Conservation (phyloP, 1,140 invertebrate genomes). For the Apis dorsata region DNA sequence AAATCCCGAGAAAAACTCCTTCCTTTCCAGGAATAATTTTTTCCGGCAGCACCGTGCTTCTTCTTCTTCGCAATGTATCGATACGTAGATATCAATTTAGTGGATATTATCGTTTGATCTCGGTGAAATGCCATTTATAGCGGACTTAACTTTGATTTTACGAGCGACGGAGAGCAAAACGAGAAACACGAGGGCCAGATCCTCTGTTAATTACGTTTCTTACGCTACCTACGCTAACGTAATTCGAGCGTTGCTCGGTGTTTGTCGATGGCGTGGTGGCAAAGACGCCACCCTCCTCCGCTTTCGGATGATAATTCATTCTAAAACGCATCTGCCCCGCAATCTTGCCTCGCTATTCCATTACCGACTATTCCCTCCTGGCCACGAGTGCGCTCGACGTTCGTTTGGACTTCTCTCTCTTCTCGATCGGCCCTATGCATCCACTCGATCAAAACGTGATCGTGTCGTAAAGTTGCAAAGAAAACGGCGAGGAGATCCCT, state of each 20-base stretch:
- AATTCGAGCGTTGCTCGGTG: slow-evolving; percentile 60
- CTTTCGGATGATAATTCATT: slow-evolving; percentile 52
- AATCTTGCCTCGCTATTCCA: slow-evolving; percentile 28
- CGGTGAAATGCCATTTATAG: background rate
- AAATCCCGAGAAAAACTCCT: background rate
- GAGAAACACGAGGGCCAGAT: slow-evolving; percentile 37
- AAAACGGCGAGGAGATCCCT: too few species aligned
- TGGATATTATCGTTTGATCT: background rate
- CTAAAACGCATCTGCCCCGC: slow-evolving; percentile 33
- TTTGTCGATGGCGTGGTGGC: slow-evolving; percentile 45
- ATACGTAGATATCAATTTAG: background rate
- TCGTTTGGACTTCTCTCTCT: slow-evolving; percentile 34
- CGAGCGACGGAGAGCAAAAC: slow-evolving; percentile 50
- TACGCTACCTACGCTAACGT: slow-evolving; percentile 54
- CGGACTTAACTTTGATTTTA: slow-evolving; percentile 44
- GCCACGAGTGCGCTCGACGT: slow-evolving; percentile 13
- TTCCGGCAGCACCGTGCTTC: too few species aligned
- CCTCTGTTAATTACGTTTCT: slow-evolving; percentile 70
- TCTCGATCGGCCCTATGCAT: background rate
- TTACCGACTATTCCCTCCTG: slow-evolving; percentile 43
- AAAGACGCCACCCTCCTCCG: background rate
- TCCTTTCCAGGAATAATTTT: background rate
- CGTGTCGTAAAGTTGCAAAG: too few species aligned
- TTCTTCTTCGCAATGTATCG: too few species aligned
- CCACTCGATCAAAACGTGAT: too few species aligned